phyloP scores from a whole-genome alignment of 2,113 vertebrate genomes.

The Morone chrysops region DNA sequence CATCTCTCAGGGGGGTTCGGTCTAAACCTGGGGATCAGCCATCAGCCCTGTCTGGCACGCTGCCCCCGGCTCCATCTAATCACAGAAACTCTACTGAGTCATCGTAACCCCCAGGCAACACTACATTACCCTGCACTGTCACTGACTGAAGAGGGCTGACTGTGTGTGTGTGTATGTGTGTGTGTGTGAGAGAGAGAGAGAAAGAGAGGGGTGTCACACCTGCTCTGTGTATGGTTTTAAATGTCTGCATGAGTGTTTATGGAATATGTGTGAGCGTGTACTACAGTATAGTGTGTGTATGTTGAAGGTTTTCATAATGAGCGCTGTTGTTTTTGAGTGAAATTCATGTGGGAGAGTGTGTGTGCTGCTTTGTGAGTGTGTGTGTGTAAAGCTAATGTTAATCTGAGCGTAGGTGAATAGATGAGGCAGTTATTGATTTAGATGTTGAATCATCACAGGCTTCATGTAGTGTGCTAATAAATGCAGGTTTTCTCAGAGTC shows the following conservation, averaged over 20 bases:
- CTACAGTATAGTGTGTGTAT: no score
- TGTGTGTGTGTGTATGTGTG: neutral
- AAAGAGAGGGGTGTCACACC: neutral
- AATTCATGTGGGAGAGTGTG: neutral
- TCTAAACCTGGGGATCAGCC: slow-evolving; percentile 22
- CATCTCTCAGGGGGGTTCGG: neutral
- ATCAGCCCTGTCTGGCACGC: slow-evolving; percentile 3
- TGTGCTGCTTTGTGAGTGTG: neutral
- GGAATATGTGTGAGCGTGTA: no score
- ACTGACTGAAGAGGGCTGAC: slow-evolving; percentile 3
- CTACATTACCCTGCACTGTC: neutral
- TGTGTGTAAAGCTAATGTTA: neutral
- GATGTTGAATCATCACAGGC: slow-evolving; percentile 29
- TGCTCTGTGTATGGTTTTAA: neutral
- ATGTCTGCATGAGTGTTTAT: no score
- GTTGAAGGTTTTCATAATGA: no score
- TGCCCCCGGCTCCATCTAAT: slow-evolving; percentile 46
- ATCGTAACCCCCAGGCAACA: neutral
- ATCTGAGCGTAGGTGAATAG: slow-evolving; percentile 17
- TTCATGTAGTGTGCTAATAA: slow-evolving; percentile 17
- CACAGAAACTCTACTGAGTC: slow-evolving; percentile 18
- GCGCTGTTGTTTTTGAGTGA: no score
- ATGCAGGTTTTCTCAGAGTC: slow-evolving; percentile 14
- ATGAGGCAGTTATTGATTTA: slow-evolving; percentile 25
- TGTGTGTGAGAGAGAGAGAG: neutral